A percentile compares a stretch with the other conserved stretches of the same genome.
These are phyloP conservation scores for Epicampocera succincta DNA, from an alignment of 2,888 invertebrate genomes.

Conservation along the genomic window DNA sequence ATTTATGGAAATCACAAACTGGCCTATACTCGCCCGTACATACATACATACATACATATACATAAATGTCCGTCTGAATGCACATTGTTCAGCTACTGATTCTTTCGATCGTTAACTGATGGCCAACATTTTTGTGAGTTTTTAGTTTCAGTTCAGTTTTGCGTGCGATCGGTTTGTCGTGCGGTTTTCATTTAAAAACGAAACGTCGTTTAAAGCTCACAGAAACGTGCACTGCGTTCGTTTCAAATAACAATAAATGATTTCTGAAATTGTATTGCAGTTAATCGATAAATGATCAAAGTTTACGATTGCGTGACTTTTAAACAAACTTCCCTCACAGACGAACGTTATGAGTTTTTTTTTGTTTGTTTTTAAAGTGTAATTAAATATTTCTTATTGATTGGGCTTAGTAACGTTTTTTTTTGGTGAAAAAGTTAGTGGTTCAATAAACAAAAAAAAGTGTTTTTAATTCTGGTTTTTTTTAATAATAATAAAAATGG, in stretches of 20 bases:
- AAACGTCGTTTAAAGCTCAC: background rate
- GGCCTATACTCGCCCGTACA: too few relatives aligned
- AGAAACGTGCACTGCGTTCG: background rate
- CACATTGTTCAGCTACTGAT: conserved; percentile 50
- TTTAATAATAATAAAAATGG: conserved; percentile 50
- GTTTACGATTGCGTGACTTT: conserved; percentile 51
- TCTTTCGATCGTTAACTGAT: conserved; percentile 25
- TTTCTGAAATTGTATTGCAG: conserved; percentile 35
- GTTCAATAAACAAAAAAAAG: conserved; percentile 1
- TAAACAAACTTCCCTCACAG: conserved; percentile 29
- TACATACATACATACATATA: background rate
- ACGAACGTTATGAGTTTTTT: background rate
- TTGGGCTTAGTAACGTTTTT: too few relatives aligned
- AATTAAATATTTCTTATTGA: conserved; percentile 24
- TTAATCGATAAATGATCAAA: conserved; percentile 49
- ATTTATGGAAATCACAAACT: too few relatives aligned
- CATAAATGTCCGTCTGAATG: background rate
- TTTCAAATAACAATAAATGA: conserved; percentile 12
- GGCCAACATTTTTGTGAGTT: conserved; percentile 22
- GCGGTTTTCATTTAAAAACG: conserved; percentile 44
- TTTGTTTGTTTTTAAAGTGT: conserved; percentile 25
- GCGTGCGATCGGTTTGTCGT: conserved; percentile 61
- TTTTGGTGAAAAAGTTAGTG: too few relatives aligned
- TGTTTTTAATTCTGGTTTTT: background rate
- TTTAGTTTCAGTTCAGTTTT: conserved; percentile 64